Evolutionary conservation across 2,888 invertebrate genomes (phyloP).

Genomic region (Eumerus sabulonum): DNA sequence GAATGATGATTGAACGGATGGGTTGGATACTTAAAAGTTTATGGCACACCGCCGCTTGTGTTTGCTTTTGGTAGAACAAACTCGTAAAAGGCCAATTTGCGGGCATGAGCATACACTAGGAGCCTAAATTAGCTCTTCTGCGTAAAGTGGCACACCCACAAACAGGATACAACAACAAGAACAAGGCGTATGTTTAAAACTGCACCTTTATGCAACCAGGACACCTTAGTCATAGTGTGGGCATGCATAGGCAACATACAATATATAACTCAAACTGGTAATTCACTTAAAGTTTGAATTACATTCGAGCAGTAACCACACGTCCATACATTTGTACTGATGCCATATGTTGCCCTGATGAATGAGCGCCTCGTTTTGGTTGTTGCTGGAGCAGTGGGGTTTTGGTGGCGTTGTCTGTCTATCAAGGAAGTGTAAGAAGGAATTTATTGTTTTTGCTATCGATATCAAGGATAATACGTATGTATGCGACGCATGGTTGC

Average conservation of each 20-base stretch:
- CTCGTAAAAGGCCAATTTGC: constrained; percentile 66
- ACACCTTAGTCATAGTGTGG: constrained; percentile 16
- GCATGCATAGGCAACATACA: constrained; percentile 32
- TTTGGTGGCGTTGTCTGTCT: constrained; percentile 37
- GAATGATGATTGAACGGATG: neutral
- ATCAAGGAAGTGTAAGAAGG: constrained; percentile 66
- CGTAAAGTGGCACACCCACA: constrained; percentile 38
- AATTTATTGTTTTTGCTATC: constrained; percentile 68
- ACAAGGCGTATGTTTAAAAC: constrained; percentile 48
- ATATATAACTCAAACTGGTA: constrained; percentile 62
- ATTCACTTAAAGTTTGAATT: constrained; percentile 68
- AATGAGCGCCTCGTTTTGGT: constrained; percentile 18
- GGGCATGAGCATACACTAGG: constrained; percentile 49
- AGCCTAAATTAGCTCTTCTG: constrained; percentile 40
- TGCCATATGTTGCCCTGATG: constrained; percentile 39
- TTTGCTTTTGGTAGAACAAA: constrained; percentile 47
- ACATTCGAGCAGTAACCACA: constrained; percentile 47
- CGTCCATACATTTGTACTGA: neutral
- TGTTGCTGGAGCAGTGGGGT: too few species aligned
- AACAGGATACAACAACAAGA: neutral
- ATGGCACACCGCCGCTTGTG: constrained; percentile 36
- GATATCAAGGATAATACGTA: constrained; percentile 65
- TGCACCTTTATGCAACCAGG: constrained; percentile 46
- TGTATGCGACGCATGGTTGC: constrained; percentile 53
- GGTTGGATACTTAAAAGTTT: constrained; percentile 54